Base-by-base conservation (phyloP, 1,140 invertebrate species). In the Orussus abietinus region DNA sequence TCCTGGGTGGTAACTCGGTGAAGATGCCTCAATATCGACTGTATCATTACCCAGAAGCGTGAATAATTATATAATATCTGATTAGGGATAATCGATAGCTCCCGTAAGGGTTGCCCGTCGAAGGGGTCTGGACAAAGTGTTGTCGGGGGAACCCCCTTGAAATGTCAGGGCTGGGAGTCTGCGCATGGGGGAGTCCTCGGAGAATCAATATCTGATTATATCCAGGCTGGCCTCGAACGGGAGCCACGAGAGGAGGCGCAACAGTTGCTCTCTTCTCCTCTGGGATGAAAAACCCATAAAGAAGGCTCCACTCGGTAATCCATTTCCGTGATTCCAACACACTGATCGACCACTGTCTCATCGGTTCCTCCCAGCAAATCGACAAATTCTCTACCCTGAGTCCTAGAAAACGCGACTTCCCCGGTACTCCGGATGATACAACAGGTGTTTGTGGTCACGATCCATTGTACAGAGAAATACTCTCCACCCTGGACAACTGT, bases 171-270 rank as follows among this genome's bases (percentile, higher is more conserved):
- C 10, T 32, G 33, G 51, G 49, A 60, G 50, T 68, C 62, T 62
- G 65, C 63, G 45, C 42, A 53, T 51, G 52, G 15, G 33, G 34
- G 14, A 33, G 37, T 51, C 21, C 37, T 25, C 49, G 49, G 31
- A 44, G 49, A 63, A 68, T 68, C 65, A 64, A 68, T 68, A 68
- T 53, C 46, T 37, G 30, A 46, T 32, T 30, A 54, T 53, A 45
- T 55, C 52, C 49, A 57, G 51, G 49, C 42, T 43, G 42, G 33
- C 42, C 46, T 38, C 42, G 40, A 37, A 40, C 36, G 49, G 43
- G 47, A 42, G 26, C 40, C 38, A 39, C 38, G 44, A 55, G 37
- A 42, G 32, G 28, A 61, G 46, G 53, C 53, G 62, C 62, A 66
- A 65, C 62, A 67, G 64, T 64, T 65, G 22, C 9, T 39, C 17